Evolutionary conservation across 2,113 vertebrate genomes (phyloP).

Genomic region (Anseranas semipalmata): DNA sequence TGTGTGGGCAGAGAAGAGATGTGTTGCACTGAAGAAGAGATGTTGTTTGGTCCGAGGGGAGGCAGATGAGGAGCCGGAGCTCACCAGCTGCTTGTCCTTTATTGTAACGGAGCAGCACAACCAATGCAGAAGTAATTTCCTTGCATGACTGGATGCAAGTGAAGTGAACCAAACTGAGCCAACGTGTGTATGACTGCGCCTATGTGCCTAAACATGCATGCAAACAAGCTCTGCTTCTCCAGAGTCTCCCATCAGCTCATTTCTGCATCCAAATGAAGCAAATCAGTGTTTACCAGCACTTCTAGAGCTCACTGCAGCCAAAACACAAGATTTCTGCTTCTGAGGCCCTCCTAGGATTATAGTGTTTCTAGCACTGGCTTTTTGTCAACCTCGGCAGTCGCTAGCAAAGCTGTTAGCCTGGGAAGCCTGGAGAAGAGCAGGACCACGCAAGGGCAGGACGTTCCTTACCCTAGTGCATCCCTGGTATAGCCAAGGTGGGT

Average conservation of each 20-base stretch:
- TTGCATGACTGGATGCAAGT: slow-evolving; percentile 53
- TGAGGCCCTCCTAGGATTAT: slow-evolving; percentile 5
- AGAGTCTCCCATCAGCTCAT: slow-evolving; percentile 42
- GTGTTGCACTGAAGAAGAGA: neutral
- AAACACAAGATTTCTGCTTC: slow-evolving; percentile 34
- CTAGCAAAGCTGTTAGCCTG: neutral
- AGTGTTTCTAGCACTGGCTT: neutral
- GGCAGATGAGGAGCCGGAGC: neutral
- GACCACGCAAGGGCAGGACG: neutral
- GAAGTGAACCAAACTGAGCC: slow-evolving; percentile 25
- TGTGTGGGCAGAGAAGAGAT: neutral
- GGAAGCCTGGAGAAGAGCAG: accelerated
- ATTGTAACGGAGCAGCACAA: neutral
- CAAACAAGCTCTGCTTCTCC: slow-evolving; percentile 63
- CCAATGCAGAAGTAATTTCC: slow-evolving; percentile 54
- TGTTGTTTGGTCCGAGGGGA: neutral
- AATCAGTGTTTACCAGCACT: slow-evolving; percentile 32
- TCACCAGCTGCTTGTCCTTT: slow-evolving; percentile 45
- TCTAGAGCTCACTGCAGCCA: slow-evolving; percentile 7
- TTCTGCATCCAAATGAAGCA: slow-evolving; percentile 63
- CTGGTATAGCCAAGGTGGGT: neutral
- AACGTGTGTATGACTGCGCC: slow-evolving; percentile 11
- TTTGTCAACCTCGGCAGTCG: neutral
- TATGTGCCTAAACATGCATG: slow-evolving; percentile 23
- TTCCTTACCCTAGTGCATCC: neutral